phyloP scores from a whole-genome alignment of 1,140 invertebrate genomes.

The Drosophila kohkoa region DNA sequence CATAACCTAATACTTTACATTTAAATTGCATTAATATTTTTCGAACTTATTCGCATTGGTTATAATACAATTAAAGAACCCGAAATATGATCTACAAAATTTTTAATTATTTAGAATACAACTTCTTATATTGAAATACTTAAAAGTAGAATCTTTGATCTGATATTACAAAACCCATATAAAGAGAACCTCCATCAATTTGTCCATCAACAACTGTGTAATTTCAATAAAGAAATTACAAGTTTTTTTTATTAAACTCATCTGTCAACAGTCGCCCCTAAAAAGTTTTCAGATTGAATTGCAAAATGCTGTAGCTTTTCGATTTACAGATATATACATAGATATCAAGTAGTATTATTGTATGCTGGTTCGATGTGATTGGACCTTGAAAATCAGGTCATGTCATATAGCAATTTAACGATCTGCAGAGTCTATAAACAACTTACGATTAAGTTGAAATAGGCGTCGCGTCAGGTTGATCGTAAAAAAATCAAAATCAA shows the following conservation, averaged over 20 bases:
- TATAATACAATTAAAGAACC: too few relatives aligned
- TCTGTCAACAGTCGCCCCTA: slow-evolving; percentile 4
- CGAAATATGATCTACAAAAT: too few relatives aligned
- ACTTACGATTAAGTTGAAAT: slow-evolving; percentile 46
- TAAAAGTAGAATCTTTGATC: not conserved
- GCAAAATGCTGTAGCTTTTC: slow-evolving; percentile 7
- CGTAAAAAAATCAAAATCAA: slow-evolving; percentile 18
- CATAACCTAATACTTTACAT: too few relatives aligned
- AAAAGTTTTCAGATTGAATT: slow-evolving; percentile 1
- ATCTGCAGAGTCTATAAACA: slow-evolving; percentile 45
- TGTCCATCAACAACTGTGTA: not conserved
- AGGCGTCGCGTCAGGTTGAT: slow-evolving; percentile 33
- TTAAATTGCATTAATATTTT: too few relatives aligned
- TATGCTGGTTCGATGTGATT: not conserved
- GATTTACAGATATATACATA: not conserved
- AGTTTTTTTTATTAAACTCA: not conserved
- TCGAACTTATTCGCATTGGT: too few relatives aligned
- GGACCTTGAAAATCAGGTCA: slow-evolving; percentile 44
- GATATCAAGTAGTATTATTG: not conserved
- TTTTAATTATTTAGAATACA: too few relatives aligned
- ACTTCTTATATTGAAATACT: too few relatives aligned
- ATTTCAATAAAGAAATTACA: not conserved
- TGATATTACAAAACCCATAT: not conserved
- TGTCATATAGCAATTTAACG: slow-evolving; percentile 44
- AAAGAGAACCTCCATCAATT: not conserved